A percentile compares a stretch with the other conserved stretches of the same genome.
phyloP scores from a whole-genome alignment of 2,888 invertebrate species.

The Ichneumon xanthorius region DNA sequence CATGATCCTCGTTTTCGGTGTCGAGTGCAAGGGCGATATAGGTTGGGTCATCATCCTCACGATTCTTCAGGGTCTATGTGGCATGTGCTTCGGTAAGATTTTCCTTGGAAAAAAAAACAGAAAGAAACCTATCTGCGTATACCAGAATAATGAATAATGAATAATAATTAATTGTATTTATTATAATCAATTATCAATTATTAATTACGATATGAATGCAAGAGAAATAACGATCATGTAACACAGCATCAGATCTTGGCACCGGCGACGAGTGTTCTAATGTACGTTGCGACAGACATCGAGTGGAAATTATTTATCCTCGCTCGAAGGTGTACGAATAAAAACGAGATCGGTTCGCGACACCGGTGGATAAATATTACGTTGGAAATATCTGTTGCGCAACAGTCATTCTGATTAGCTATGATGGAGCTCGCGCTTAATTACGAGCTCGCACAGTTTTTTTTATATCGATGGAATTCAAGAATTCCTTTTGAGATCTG shows the following conservation, averaged over 20 bases:
- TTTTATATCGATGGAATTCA: neutral
- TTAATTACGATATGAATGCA: neutral
- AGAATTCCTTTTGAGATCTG: neutral
- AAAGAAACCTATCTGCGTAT: neutral
- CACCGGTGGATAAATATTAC: slow-evolving; percentile 5
- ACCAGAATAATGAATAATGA: neutral
- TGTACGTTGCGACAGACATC: slow-evolving; percentile 2
- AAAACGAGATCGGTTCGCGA: slow-evolving; percentile 40
- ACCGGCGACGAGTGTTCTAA: neutral
- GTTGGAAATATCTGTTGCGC: slow-evolving; percentile 43
- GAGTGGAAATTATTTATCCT: slow-evolving; percentile 16
- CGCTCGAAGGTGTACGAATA: slow-evolving; percentile 4
- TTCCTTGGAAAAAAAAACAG: slow-evolving; percentile 1
- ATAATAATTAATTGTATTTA: neutral
- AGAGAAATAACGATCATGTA: slow-evolving; percentile 9
- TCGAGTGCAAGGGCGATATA: slow-evolving; percentile 95
- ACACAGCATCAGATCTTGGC: neutral
- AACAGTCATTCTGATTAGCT: slow-evolving; percentile 31
- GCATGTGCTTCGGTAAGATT: slow-evolving; percentile 96
- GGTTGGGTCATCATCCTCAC: slow-evolving; percentile 94
- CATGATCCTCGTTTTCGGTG: slow-evolving; percentile 95
- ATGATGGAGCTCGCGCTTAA: slow-evolving; percentile 10
- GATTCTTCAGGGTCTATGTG: slow-evolving; percentile 95
- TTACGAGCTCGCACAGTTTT: slow-evolving; percentile 19
- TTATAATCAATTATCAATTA: neutral